phyloP scores from a whole-genome alignment of 1,140 invertebrate genomes.

The Drosophila littoralis region DNA sequence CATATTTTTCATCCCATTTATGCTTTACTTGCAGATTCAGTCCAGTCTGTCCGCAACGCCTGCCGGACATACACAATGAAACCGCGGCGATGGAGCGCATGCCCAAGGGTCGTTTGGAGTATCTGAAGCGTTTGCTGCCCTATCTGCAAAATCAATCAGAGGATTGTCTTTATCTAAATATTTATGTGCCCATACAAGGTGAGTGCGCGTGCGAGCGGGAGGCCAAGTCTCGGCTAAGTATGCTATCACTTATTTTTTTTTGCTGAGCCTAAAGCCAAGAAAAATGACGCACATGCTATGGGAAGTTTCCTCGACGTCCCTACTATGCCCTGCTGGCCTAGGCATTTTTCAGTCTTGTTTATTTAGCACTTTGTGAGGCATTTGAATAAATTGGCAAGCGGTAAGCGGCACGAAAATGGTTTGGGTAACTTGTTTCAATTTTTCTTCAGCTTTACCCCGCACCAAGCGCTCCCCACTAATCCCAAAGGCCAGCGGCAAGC shows the following conservation, averaged over 20 bases:
- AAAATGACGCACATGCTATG: constrained; percentile 63
- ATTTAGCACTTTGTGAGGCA: constrained; percentile 82
- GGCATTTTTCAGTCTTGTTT: constrained; percentile 74
- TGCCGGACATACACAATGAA: constrained; percentile 92
- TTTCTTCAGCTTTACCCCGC: constrained; percentile 56
- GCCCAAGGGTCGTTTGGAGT: constrained; percentile 93
- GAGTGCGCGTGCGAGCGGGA: constrained; percentile 62
- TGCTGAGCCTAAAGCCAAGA: constrained; percentile 55
- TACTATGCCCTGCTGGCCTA: constrained; percentile 1
- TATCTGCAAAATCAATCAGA: constrained; percentile 96
- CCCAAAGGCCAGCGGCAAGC: constrained; percentile 61
- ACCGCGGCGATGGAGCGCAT: constrained; percentile 92
- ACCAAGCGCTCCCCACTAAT: constrained; percentile 43
- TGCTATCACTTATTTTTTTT: constrained; percentile 7
- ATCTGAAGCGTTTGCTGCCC: constrained; percentile 93
- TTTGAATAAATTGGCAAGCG: constrained; percentile 80
- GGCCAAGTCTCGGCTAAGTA: constrained; percentile 23
- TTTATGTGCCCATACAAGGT: constrained; percentile 98
- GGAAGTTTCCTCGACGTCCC: not conserved
- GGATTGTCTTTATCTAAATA: constrained; percentile 98
- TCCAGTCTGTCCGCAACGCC: constrained; percentile 95
- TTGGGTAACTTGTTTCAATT: constrained; percentile 69
- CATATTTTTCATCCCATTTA: constrained; percentile 38
- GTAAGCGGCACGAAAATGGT: constrained; percentile 54
- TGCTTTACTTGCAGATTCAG: constrained; percentile 87